phyloP scores from a whole-genome alignment of 92 coral and sea anemone genomes.

The Chrysogorgia sp. region DNA sequence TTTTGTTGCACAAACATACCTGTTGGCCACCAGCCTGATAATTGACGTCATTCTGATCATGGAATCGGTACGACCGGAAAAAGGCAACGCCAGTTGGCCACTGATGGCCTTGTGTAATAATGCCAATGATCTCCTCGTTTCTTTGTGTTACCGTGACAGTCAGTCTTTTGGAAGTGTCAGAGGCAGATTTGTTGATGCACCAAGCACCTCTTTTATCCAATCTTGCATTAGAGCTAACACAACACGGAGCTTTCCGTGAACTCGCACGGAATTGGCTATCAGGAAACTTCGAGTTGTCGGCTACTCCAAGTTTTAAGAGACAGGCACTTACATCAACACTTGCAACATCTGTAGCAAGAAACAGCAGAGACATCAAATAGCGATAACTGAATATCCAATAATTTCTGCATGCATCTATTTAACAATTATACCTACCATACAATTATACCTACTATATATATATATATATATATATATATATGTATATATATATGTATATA shows the following conservation, averaged over 20 bases:
- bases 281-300: background rate
- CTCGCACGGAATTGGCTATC: conserved; percentile 1
- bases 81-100: background rate
- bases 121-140: conserved; percentile 1
- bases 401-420: too few relatives aligned
- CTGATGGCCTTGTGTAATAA: background rate
- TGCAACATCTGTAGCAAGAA: too few relatives aligned
- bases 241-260: background rate
- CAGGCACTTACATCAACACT: background rate
- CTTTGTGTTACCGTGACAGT: background rate
- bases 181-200: background rate
- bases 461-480: too few relatives aligned
- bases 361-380: too few relatives aligned
- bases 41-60: too few relatives aligned
- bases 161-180: background rate
- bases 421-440: too few relatives aligned
- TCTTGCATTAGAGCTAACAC: background rate
- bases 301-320: background rate
- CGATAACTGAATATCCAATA: too few relatives aligned
- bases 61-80: background rate
- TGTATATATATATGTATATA: too few relatives aligned
- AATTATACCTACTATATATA: too few relatives aligned
- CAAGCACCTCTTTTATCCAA: background rate
- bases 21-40: too few relatives aligned
- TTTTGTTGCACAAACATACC: too few relatives aligned